Percentiles rank a stretch among this genome's conserved stretches.
These are phyloP conservation scores for Collichthys lucidus DNA, from an alignment of 2,113 vertebrate genomes.

Conservation along the genomic window DNA sequence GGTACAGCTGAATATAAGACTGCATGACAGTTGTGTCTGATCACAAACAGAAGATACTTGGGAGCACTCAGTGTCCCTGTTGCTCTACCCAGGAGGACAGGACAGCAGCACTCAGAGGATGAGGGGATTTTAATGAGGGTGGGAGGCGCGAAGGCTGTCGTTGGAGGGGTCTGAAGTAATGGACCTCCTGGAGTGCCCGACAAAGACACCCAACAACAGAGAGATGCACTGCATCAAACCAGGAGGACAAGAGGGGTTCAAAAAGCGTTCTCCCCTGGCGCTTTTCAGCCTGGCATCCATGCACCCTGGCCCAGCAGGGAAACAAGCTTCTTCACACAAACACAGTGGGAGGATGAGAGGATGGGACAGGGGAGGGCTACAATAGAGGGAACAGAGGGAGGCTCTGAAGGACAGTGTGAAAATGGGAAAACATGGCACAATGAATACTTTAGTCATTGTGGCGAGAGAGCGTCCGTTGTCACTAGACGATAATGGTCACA, in stretches of 20 bases:
- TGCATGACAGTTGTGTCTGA: slow-evolving; percentile 43
- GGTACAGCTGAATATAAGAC: slow-evolving; percentile 10
- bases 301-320: slow-evolving; percentile 74
- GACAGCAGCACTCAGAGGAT: slow-evolving; percentile 56
- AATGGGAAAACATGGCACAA: slow-evolving; percentile 70
- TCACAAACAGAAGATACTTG: slow-evolving; percentile 48
- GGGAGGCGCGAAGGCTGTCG: slow-evolving; percentile 67
- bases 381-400: slow-evolving; percentile 74
- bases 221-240: slow-evolving; percentile 81
- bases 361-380: slow-evolving; percentile 67
- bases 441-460: slow-evolving; percentile 66
- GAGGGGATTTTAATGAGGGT: slow-evolving; percentile 58
- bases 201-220: slow-evolving; percentile 77
- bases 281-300: slow-evolving; percentile 74
- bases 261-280: slow-evolving; percentile 76
- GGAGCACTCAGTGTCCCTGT: slow-evolving; percentile 34
- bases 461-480: slow-evolving; percentile 68
- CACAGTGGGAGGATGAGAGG: slow-evolving; percentile 81
- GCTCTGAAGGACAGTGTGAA: slow-evolving; percentile 75
- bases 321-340: slow-evolving; percentile 75
- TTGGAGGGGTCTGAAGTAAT: slow-evolving; percentile 75
- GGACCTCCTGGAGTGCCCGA: slow-evolving; percentile 69
- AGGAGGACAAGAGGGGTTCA: slow-evolving; percentile 80
- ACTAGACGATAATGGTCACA: slow-evolving; percentile 65
- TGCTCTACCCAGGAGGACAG: slow-evolving; percentile 45